phyloP scores from a whole-genome alignment of 2,888 invertebrate species.

The Oscheius sp. region DNA sequence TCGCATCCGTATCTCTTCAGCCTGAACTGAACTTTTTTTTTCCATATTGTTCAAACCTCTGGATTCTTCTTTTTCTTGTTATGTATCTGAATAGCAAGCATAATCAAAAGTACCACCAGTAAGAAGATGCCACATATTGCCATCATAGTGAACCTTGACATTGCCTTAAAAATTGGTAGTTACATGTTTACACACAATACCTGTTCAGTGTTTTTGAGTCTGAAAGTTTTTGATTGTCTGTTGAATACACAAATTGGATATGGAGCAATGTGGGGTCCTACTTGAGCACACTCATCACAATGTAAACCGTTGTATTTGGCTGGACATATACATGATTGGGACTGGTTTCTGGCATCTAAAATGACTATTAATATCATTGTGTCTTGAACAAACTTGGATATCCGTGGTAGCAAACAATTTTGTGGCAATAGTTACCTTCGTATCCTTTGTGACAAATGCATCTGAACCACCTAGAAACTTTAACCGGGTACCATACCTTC shows the following conservation, averaged over 20 bases:
- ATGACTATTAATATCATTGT: constrained; percentile 37
- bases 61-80: constrained; percentile 26
- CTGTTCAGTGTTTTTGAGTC: constrained; percentile 31
- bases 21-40: constrained; percentile 7
- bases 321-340: constrained; percentile 63
- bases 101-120: not conserved
- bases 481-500: constrained; percentile 39
- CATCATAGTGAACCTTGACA: constrained; percentile 30
- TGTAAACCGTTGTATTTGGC: constrained; percentile 62
- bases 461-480: constrained; percentile 13
- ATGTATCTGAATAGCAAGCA: constrained; percentile 19
- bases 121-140: constrained; percentile 10
- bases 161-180: constrained; percentile 8
- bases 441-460: constrained; percentile 66
- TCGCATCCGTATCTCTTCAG: constrained; percentile 24
- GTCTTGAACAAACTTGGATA: constrained; percentile 49
- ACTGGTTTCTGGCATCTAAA: constrained; percentile 54
- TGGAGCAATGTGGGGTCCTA: constrained; percentile 40
- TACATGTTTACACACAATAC: not conserved
- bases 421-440: constrained; percentile 69
- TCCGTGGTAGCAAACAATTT: constrained; percentile 67
- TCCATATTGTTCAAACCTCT: not conserved
- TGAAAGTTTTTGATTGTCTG: constrained; percentile 3
- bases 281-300: constrained; percentile 61
- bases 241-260: constrained; percentile 44